Evolutionary conservation across 1,140 invertebrate genomes (phyloP).

Genomic region (Chironomus striatipennis): DNA sequence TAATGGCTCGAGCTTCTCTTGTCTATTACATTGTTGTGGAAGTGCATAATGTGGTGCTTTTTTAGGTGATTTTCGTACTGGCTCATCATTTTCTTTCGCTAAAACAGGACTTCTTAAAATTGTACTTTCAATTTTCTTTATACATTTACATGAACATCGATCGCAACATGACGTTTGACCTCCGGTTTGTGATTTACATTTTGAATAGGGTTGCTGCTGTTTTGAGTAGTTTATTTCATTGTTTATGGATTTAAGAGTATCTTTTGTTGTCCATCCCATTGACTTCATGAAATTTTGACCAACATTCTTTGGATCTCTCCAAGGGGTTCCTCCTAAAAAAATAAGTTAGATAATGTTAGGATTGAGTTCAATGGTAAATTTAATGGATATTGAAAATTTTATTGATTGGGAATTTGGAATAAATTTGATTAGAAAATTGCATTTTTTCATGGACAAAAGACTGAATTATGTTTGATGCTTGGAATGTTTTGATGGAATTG

Average conservation of each 20-base stretch:
- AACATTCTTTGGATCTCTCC: slow-evolving; percentile 49
- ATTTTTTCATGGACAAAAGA: too few species aligned
- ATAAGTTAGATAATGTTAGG: not conserved
- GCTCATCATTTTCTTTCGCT: not conserved
- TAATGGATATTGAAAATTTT: not conserved
- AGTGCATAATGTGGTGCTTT: not conserved
- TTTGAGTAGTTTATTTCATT: slow-evolving; percentile 34
- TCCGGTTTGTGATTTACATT: slow-evolving; percentile 36
- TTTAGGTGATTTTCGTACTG: slow-evolving; percentile 26
- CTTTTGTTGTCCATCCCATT: slow-evolving; percentile 43
- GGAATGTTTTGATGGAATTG: too few species aligned
- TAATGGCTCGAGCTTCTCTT: slow-evolving; percentile 27
- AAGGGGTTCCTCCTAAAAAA: slow-evolving; percentile 41
- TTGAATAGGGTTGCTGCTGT: slow-evolving; percentile 36
- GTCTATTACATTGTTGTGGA: slow-evolving; percentile 24
- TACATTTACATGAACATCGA: not conserved
- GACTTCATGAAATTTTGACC: slow-evolving; percentile 52
- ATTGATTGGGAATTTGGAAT: not conserved
- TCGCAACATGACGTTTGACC: slow-evolving; percentile 31
- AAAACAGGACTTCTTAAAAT: slow-evolving; percentile 27
- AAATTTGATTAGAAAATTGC: too few species aligned
- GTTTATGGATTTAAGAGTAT: slow-evolving; percentile 30
- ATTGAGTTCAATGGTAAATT: not conserved
- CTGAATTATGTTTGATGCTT: too few species aligned
- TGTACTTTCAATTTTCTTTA: slow-evolving; percentile 20